A percentile compares a stretch with the other conserved stretches of the same genome.
Evolutionary conservation across 2,797 vertebrate species (phyloP).

Genomic region (Aldrovandia affinis): DNA sequence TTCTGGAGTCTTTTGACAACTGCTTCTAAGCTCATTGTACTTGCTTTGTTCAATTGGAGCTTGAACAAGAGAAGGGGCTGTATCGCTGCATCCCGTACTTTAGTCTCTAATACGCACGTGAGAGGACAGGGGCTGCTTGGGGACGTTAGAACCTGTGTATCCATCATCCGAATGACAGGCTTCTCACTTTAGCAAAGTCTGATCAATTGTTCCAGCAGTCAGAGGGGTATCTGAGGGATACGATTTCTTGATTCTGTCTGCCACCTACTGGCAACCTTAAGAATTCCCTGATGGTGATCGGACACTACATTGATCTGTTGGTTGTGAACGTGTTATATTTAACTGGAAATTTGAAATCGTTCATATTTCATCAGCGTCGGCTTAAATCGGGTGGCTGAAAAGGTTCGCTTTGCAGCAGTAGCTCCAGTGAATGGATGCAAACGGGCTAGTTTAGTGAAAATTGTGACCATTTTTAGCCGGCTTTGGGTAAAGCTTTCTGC

Average conservation of each 20-base stretch:
- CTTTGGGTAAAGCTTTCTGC: not conserved
- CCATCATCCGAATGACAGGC: not conserved
- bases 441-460: not conserved
- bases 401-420: not conserved
- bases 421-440: not conserved
- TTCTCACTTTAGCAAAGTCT: not conserved
- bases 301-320: not conserved
- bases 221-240: too few species aligned
- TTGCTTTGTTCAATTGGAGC: not conserved
- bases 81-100: too few species aligned
- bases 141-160: not conserved
- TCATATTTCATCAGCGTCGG: not conserved
- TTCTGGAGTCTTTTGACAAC: not conserved
- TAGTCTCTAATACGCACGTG: not conserved
- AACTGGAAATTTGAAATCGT: not conserved
- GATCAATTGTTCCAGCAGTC: too few species aligned
- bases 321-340: not conserved
- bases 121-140: not conserved
- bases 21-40: not conserved
- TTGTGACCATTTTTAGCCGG: not conserved
- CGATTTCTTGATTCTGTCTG: not conserved
- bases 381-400: not conserved
- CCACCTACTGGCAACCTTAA: conserved; percentile 17
- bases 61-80: not conserved
- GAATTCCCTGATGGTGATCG: not conserved